Evolutionary conservation across 2,113 vertebrate species (phyloP), one percentile per base, ranked within the genome.

Genomic region (Morone chrysops): DNA sequence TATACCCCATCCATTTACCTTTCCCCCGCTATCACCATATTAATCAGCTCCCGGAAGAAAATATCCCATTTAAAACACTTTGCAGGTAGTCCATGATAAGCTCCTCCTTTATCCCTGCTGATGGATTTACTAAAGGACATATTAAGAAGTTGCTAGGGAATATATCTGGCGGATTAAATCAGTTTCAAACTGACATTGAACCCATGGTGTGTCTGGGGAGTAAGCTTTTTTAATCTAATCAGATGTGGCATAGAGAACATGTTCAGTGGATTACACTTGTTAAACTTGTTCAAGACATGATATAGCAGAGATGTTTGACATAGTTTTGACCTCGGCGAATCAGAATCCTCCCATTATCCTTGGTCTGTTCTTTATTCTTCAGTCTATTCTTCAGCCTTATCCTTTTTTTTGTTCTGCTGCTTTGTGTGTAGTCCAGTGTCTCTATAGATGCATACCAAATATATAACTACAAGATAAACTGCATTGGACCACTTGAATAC

Each of bases 201-300:
- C 4, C 70, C 22, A n/a, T 4, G 1, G 51, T 47, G 51, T 41
- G 50, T 68, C 57, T 51, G 65, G 31, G 53, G 13, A 67, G 53
- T 71, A 47, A 69, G 17, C 51, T 17, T 70, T 59, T 43, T 4
- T 18, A 63, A 57, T 81, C 25, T 48, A 76, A 82, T 78, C 20
- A 59, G 40, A 40, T 11, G 47, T 67, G 68, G 9, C 60, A 45
- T 14, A 67, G 67, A 53, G 68, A 63, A 62, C 54, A 20, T 9
- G 62, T 40, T 78, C 17, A 78, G 22, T 65, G 65, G 51, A 84
- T 90, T 90, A 84, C 36, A 70, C 47, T 70, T 66, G 25, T 66
- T 76, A 69, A 82, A 80, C 51, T 63, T 71, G 54, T 54, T 75
- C 53, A 62, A 61, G 25, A 25, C 25, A 53, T 17, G 40, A 59